phyloP scores from a whole-genome alignment of 2,888 invertebrate genomes.

The Tolmerus cingulatus region DNA sequence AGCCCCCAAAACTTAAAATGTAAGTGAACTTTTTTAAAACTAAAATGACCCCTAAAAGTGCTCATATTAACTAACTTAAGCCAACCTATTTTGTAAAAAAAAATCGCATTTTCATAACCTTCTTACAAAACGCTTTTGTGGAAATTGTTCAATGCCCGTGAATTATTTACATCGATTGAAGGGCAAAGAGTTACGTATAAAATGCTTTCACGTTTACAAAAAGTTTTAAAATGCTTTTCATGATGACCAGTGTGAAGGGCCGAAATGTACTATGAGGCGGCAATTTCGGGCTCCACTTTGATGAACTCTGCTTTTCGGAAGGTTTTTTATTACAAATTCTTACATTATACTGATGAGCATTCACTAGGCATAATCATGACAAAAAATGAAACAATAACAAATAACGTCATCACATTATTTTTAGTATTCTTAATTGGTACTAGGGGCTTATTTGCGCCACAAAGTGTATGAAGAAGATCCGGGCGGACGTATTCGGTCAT shows the following conservation, averaged over 20 bases:
- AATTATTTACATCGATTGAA: not conserved
- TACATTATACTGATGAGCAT: not conserved
- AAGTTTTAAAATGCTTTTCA: not conserved
- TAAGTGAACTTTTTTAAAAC: not conserved
- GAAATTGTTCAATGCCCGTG: not conserved
- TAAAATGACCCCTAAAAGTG: not conserved
- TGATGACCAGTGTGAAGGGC: not conserved
- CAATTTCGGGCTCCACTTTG: not conserved
- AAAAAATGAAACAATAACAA: not conserved
- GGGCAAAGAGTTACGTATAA: not conserved
- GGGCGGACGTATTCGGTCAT: not conserved
- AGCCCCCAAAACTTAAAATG: not conserved
- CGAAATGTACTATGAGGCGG: not conserved
- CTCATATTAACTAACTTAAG: not conserved
- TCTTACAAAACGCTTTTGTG: not conserved
- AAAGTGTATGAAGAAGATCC: not conserved
- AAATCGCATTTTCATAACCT: not conserved
- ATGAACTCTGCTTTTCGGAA: not conserved
- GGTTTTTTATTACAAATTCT: not conserved
- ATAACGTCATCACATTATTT: not conserved
- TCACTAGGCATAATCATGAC: not conserved
- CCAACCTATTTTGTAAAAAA: not conserved
- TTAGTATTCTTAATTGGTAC: not conserved
- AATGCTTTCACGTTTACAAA: not conserved
- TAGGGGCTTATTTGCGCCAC: not conserved